phyloP scores from a whole-genome alignment of 1,140 invertebrate species.

The Sitodiplosis mosellana region DNA sequence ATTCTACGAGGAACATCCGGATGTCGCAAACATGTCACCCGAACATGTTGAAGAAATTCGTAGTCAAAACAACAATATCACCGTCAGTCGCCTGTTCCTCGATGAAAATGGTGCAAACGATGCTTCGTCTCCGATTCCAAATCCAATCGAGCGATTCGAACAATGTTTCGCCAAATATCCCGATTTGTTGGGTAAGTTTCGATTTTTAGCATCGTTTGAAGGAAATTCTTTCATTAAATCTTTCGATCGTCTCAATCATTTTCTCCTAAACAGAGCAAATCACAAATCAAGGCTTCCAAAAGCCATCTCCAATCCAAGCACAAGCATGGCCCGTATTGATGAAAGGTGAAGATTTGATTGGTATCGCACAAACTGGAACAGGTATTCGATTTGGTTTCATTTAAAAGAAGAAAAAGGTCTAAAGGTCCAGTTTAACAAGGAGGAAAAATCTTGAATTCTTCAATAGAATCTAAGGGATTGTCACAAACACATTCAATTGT shows the following conservation, averaged over 20 bases:
- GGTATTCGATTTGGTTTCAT: too few species aligned
- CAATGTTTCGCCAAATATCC: conserved; percentile 69
- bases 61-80: conserved; percentile 49
- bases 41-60: conserved; percentile 42
- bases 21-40: conserved; percentile 40
- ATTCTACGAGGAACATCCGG: conserved; percentile 66
- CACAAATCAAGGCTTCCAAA: conserved; percentile 55
- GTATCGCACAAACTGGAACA: conserved; percentile 85
- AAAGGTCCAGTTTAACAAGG: too few species aligned
- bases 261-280: conserved; percentile 57
- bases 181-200: conserved; percentile 44
- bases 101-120: conserved; percentile 20
- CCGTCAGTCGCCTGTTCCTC: conserved; percentile 35
- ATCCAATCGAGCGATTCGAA: conserved; percentile 66
- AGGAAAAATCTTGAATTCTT: too few species aligned
- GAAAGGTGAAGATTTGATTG: conserved; percentile 73
- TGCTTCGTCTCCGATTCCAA: conserved; percentile 40
- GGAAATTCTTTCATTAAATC: too few species aligned
- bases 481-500: too few species aligned
- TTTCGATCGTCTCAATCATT: too few species aligned
- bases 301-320: conserved; percentile 78
- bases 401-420: too few species aligned
- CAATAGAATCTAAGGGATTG: too few species aligned
- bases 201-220: too few species aligned
- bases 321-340: conserved; percentile 81